Percentiles rank a stretch among this genome's conserved stretches.
phyloP scores from a whole-genome alignment of 2,888 invertebrate genomes.

The Belgica antarctica region DNA sequence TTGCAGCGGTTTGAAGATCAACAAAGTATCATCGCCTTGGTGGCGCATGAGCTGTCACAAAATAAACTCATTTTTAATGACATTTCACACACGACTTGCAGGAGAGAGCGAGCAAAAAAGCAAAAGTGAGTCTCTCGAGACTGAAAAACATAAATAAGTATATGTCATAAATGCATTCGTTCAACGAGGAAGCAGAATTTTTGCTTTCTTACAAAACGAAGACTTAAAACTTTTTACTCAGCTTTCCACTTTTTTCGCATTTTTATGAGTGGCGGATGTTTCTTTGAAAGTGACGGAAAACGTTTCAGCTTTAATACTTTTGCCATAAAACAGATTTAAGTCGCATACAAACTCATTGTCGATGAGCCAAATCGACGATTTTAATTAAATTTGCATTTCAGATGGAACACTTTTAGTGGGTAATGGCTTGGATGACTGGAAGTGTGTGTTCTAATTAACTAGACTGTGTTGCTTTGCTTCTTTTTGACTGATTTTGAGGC shows the following conservation, averaged over 20 bases:
- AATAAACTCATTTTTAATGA: slow-evolving; percentile 20
- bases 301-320: neutral
- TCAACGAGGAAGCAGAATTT: slow-evolving; percentile 7
- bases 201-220: neutral
- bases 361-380: too few species aligned
- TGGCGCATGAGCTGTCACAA: slow-evolving; percentile 18
- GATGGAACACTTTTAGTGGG: too few species aligned
- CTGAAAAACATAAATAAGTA: slow-evolving; percentile 16
- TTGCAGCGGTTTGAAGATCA: neutral
- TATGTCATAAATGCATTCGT: slow-evolving; percentile 15
- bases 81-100: neutral
- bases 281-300: neutral
- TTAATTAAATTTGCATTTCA: too few species aligned
- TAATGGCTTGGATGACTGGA: too few species aligned
- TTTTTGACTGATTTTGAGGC: too few species aligned
- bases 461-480: too few species aligned
- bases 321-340: too few species aligned
- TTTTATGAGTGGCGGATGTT: neutral
- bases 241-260: neutral
- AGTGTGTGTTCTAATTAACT: too few species aligned
- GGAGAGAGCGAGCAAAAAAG: slow-evolving; percentile 3
- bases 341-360: too few species aligned
- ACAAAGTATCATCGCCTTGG: slow-evolving; percentile 11
- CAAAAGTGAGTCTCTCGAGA: slow-evolving; percentile 14
- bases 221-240: slow-evolving; percentile 1